A percentile compares a stretch with the other conserved stretches of the same genome.
phyloP scores from a whole-genome alignment of 2,113 vertebrate genomes.

The Spermophilus dauricus region DNA sequence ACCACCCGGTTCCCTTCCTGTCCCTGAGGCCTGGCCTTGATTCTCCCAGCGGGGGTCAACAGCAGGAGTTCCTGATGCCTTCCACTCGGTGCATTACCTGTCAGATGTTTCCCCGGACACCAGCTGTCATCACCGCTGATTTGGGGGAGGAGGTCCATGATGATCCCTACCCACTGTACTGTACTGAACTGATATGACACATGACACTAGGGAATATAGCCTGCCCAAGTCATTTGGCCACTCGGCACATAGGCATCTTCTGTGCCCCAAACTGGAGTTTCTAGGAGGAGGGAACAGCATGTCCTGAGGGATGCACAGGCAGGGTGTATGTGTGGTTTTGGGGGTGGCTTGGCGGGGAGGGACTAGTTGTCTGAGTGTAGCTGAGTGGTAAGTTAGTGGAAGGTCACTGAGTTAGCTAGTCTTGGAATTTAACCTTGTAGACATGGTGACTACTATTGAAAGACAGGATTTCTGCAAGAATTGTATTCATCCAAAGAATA shows the following conservation, averaged over 20 bases:
- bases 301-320: not conserved
- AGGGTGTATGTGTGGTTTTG: not conserved
- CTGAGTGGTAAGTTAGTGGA: not conserved
- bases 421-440: conserved; percentile 37
- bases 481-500: conserved; percentile 23
- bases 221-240: not conserved
- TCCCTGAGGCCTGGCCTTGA: not conserved
- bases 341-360: not conserved
- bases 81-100: not conserved
- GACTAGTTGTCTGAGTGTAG: not conserved
- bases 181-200: not conserved
- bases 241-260: not conserved
- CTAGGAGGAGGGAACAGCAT: not conserved
- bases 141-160: not conserved
- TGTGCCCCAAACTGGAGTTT: not conserved
- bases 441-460: not conserved
- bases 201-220: not conserved
- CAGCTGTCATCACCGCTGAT: not conserved
- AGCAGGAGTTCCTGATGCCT: not conserved
- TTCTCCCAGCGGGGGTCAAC: not conserved
- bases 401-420: not conserved
- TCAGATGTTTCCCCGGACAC: not conserved
- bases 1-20: not conserved
- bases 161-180: not conserved
- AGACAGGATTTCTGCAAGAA: conserved; percentile 54